These are phyloP conservation scores for Diarsia mendica DNA, from an alignment of 2,888 invertebrate genomes.

Conservation along the genomic window DNA sequence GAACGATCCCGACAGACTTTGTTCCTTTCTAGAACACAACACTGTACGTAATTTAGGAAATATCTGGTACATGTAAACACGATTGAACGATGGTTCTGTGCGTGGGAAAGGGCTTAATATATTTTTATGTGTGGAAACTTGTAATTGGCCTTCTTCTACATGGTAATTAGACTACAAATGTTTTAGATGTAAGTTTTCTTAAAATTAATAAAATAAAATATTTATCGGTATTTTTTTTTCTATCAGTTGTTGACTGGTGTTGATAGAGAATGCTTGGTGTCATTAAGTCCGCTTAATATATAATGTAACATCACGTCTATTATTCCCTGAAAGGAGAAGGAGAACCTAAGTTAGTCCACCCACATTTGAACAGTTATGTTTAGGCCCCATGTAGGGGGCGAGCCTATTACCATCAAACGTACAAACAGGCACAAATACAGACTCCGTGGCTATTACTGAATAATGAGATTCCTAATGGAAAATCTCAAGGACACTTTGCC, in stretches of 20 bases:
- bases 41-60: neutral
- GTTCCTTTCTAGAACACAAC: slow-evolving; percentile 19
- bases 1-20: slow-evolving; percentile 39
- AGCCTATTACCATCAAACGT: neutral
- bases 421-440: neutral
- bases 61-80: neutral
- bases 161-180: no score
- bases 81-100: neutral
- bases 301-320: no score
- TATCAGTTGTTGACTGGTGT: no score
- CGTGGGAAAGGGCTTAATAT: neutral
- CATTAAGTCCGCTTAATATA: no score
- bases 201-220: no score
- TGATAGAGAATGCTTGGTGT: no score
- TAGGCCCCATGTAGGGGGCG: neutral
- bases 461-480: neutral
- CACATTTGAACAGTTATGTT: neutral
- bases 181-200: no score
- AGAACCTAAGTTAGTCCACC: neutral
- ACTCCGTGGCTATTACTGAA: neutral
- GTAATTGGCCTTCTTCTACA: no score
- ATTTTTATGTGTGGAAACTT: no score
- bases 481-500: neutral
- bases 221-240: no score
- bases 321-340: neutral